Base-by-base conservation (phyloP, 2,888 invertebrate species). In the Cataglyphis rosenhaueri region DNA sequence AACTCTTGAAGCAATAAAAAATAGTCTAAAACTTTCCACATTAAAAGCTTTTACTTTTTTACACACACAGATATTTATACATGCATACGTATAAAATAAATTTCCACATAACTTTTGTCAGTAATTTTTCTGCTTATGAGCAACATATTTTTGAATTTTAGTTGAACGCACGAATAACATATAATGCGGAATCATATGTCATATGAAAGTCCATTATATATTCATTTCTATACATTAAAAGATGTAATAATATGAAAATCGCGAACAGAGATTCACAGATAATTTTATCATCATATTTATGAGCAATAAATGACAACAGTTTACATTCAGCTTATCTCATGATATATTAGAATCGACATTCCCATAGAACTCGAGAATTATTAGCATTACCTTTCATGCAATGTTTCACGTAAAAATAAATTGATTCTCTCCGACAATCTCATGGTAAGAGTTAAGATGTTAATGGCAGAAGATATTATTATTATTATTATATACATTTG, bases 401-500 rank as follows among this genome's bases (percentile, higher is more conserved):
- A 29, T 15, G 9, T 59, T 12, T 21, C 0, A 52, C 48, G 41
- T 25, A 70, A 55, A 70, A 79, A 48, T 59, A 21, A 70, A 57
- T 70, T 59, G 55, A 55, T 65, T 76, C 55, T 57, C 65, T 29
- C 48, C 48, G 29, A 55, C 65, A 29, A 55, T 5, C 59, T 44
- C 35, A 59, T 32, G n/a, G 44, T 52, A 59, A 18, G 32, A 68
- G 68, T 59, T 66, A 65, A 55, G 29, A 55, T 57, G 70, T 48
- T 79, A 79, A 68, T 79, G 32, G 35, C 59, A 79, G 25, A 44
- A 59, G 4, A 29, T 15, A n/a, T n/a, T 52, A 52, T 52, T 52
- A 52, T 52, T 52, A 78, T 44, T 64, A 48, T 52, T 52, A 78
- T 55, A 76, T 68, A 25, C 59, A 21, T 79, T 48, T 21, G 70